Conservation (phyloP, 35 echinoderm and acorn worm species). For the Holothuria glaberrima region DNA sequence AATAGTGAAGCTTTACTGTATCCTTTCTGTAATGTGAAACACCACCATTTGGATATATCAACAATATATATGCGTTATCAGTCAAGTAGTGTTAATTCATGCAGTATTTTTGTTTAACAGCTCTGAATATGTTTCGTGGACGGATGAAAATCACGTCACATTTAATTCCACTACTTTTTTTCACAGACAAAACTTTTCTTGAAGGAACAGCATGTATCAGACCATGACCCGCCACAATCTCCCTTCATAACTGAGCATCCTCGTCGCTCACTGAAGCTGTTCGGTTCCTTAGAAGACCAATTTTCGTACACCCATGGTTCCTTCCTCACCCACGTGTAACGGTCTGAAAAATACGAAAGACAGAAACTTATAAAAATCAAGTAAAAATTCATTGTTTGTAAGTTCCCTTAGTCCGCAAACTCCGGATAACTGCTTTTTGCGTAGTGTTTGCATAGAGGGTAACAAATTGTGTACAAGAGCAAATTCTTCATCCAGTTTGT, state of each 20-base stretch:
- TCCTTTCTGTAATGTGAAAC: too few relatives aligned
- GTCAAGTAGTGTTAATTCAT: too few relatives aligned
- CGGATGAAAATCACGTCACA: neutral
- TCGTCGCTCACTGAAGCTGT: neutral
- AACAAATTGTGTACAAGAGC: too few relatives aligned
- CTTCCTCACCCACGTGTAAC: conserved; percentile 3
- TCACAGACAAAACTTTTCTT: neutral
- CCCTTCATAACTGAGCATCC: conserved; percentile 23
- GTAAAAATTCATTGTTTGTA: neutral
- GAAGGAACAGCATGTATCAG: conserved; percentile 4
- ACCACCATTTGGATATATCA: too few relatives aligned
- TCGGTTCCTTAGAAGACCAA: conserved; percentile 21
- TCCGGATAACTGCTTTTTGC: too few relatives aligned
- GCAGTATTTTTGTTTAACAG: too few relatives aligned
- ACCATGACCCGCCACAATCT: conserved; percentile 18
- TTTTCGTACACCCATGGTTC: conserved; percentile 9
- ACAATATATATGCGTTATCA: too few relatives aligned
- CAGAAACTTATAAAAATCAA: neutral
- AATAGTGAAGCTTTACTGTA: too few relatives aligned
- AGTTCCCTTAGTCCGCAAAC: too few relatives aligned
- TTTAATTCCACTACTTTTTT: neutral
- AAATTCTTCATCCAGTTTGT: too few relatives aligned
- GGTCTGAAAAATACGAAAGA: neutral
- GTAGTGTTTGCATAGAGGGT: too few relatives aligned
- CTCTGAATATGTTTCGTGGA: too few relatives aligned